phyloP scores from a whole-genome alignment of 2,797 vertebrate genomes.

The Enteromius treurensis region DNA sequence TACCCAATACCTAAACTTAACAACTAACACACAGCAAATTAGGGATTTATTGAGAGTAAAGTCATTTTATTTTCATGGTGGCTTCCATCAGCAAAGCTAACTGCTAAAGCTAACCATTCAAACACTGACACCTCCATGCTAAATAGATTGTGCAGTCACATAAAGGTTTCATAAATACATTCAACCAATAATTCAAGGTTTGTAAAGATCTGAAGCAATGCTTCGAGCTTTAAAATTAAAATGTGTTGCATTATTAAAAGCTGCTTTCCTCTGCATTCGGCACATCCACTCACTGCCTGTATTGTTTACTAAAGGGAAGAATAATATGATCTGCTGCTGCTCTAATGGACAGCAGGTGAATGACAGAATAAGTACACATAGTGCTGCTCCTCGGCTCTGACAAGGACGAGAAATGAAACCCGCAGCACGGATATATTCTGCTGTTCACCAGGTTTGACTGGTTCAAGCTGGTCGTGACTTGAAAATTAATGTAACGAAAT shows the following conservation, averaged over 20 bases:
- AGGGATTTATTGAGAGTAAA: too few species aligned
- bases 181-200: neutral
- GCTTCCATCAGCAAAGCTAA: neutral
- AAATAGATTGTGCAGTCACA: neutral
- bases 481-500: neutral
- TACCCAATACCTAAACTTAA: too few species aligned
- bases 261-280: constrained; percentile 64
- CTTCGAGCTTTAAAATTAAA: constrained; percentile 56
- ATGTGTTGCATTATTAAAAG: constrained; percentile 69
- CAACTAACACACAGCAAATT: too few species aligned
- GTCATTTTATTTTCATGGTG: neutral
- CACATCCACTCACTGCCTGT: constrained; percentile 31
- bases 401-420: neutral
- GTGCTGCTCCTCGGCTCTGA: neutral
- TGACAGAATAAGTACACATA: constrained; percentile 7
- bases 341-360: neutral
- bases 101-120: neutral
- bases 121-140: neutral
- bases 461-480: neutral
- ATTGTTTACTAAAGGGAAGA: constrained; percentile 8
- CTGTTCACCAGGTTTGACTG: neutral
- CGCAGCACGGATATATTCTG: neutral
- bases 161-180: neutral
- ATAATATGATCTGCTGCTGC: neutral
- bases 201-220: neutral